Conservation (phyloP, 2,797 vertebrate genomes). For the Chromobotia macracanthus region DNA sequence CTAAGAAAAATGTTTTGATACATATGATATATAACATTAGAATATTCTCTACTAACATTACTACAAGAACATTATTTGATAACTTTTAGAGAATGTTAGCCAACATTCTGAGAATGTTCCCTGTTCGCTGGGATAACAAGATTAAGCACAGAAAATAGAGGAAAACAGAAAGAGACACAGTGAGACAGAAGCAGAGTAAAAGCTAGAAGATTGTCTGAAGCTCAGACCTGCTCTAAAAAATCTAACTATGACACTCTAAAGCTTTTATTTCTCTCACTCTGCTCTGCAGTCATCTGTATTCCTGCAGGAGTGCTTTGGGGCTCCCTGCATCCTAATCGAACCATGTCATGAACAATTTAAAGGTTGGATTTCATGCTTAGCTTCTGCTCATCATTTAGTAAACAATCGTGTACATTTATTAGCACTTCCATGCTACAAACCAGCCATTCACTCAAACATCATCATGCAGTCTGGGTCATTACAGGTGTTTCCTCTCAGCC, state of each 20-base stretch:
- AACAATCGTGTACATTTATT: slow-evolving; percentile 53
- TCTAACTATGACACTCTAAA: slow-evolving; percentile 1
- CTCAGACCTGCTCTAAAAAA: neutral
- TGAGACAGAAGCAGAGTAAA: neutral
- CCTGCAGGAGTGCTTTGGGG: slow-evolving; percentile 22
- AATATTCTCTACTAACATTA: too few relatives aligned
- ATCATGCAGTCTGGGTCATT: slow-evolving; percentile 61
- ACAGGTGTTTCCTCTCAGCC: slow-evolving; percentile 55
- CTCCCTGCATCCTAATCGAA: slow-evolving; percentile 37
- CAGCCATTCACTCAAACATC: slow-evolving; percentile 62
- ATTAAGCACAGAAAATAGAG: neutral
- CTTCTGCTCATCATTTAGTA: slow-evolving; percentile 50
- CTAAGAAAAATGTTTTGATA: too few relatives aligned
- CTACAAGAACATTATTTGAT: too few relatives aligned
- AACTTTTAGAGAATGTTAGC: too few relatives aligned
- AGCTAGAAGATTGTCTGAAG: neutral
- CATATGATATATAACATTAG: too few relatives aligned
- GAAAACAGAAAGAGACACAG: neutral
- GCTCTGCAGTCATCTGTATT: slow-evolving; percentile 23
- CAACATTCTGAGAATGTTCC: too few relatives aligned
- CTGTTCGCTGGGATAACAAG: neutral
- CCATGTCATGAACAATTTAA: slow-evolving; percentile 57
- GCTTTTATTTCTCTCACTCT: neutral
- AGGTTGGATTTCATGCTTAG: slow-evolving; percentile 60
- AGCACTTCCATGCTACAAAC: slow-evolving; percentile 37